Conservation (phyloP, 2,888 invertebrate genomes). For the Corbicula japonica region DNA sequence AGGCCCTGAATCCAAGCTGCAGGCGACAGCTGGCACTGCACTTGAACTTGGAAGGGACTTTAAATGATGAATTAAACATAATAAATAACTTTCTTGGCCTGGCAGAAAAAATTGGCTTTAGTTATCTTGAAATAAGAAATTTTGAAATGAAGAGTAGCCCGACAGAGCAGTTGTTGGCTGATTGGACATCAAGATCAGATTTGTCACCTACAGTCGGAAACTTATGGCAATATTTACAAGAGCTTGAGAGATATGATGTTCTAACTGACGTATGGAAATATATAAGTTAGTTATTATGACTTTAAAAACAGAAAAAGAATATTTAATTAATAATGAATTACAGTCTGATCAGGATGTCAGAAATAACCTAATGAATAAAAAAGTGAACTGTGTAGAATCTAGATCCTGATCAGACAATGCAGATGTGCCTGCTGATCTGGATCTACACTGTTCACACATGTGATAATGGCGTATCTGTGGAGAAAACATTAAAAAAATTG, state of each 20-base stretch:
- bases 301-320: too few species aligned
- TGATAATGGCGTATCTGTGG: too few species aligned
- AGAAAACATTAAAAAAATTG: too few species aligned
- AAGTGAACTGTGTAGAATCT: too few species aligned
- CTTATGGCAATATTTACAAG: conserved; percentile 68
- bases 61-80: conserved; percentile 65
- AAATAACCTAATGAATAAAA: too few species aligned
- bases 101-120: conserved; percentile 76
- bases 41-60: conserved; percentile 68
- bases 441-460: too few species aligned
- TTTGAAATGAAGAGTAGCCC: conserved; percentile 73
- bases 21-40: conserved; percentile 68
- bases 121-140: conserved; percentile 72
- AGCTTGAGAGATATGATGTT: conserved; percentile 75
- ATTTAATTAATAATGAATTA: too few species aligned
- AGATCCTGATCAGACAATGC: too few species aligned
- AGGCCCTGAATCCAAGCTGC: conserved; percentile 68
- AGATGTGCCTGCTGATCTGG: too few species aligned
- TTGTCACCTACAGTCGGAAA: conserved; percentile 73
- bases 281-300: conserved; percentile 74
- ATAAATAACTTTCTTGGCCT: conserved; percentile 77
- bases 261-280: conserved; percentile 68
- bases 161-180: conserved; percentile 70
- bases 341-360: too few species aligned
- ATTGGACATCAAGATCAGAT: conserved; percentile 70